phyloP scores from a whole-genome alignment of 1,140 invertebrate species.

The Drosophila micromelanica region DNA sequence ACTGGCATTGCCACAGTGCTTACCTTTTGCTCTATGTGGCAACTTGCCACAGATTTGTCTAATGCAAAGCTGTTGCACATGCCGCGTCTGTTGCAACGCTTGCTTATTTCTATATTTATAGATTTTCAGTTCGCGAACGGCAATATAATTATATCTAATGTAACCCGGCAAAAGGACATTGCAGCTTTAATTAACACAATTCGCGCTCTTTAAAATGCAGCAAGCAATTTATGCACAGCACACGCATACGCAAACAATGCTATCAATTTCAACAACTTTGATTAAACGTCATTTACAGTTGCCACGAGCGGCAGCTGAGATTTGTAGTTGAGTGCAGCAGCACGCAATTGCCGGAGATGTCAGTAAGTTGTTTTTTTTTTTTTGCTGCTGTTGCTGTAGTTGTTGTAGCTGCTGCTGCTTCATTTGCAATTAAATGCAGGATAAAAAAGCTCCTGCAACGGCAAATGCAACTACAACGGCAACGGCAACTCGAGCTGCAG shows the following conservation, averaged over 20 bases:
- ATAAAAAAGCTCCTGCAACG: constrained; percentile 41
- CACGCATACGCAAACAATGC: constrained; percentile 67
- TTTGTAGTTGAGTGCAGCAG: constrained; percentile 33
- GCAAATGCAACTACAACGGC: neutral
- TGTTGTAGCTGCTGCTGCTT: constrained; percentile 51
- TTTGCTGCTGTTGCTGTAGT: constrained; percentile 22
- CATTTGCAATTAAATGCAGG: constrained; percentile 82
- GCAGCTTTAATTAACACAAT: constrained; percentile 72
- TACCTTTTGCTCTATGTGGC: constrained; percentile 21
- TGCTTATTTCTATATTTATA: constrained; percentile 68
- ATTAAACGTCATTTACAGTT: constrained; percentile 82
- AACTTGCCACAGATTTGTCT: constrained; percentile 41
- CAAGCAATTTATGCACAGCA: constrained; percentile 57
- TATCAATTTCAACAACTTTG: constrained; percentile 83
- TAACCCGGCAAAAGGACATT: constrained; percentile 44
- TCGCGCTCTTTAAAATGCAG: constrained; percentile 74
- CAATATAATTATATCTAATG: constrained; percentile 63
- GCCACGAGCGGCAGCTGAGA: constrained; percentile 46
- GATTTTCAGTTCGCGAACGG: constrained; percentile 33
- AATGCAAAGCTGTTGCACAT: constrained; percentile 71
- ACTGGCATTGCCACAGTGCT: constrained; percentile 6
- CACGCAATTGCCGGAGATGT: constrained; percentile 66
- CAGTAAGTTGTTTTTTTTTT: constrained; percentile 53
- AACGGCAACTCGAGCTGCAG: constrained; percentile 35
- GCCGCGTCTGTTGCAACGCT: constrained; percentile 3